Evolutionary conservation across 2,113 vertebrate genomes (phyloP).

Genomic region (Phoenicopterus ruber): DNA sequence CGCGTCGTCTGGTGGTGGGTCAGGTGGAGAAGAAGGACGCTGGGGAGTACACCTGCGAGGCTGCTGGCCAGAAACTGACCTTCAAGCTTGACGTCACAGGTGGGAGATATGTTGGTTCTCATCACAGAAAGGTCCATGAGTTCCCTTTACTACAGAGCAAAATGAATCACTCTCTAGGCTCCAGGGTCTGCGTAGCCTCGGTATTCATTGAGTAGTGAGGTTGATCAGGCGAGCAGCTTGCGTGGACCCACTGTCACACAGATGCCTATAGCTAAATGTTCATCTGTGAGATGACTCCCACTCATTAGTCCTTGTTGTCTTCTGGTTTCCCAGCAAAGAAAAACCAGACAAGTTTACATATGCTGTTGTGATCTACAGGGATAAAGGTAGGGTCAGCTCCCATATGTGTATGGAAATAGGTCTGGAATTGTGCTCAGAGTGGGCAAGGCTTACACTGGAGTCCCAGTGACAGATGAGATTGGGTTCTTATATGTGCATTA

Average conservation of each 20-base stretch:
- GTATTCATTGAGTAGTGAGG: neutral
- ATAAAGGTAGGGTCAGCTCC: neutral
- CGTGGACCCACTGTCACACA: neutral
- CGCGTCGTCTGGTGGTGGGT: constrained; percentile 73
- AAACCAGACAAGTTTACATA: neutral
- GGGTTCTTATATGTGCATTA: neutral
- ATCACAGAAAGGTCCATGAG: neutral
- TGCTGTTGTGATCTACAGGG: neutral
- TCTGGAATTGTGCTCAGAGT: neutral
- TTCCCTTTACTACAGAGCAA: neutral
- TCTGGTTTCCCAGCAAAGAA: too few relatives aligned
- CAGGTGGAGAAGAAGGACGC: constrained; percentile 77
- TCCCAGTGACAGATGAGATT: neutral
- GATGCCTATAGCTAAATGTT: neutral
- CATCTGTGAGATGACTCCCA: neutral
- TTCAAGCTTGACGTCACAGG: constrained; percentile 74
- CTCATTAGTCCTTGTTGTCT: too few relatives aligned
- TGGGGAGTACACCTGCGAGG: constrained; percentile 81
- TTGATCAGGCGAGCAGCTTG: neutral
- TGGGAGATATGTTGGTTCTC: neutral
- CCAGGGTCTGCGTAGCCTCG: neutral
- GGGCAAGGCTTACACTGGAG: neutral
- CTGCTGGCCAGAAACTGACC: constrained; percentile 73
- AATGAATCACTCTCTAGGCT: neutral
- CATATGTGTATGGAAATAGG: neutral